Evolutionary conservation across 2,797 vertebrate species (phyloP).

Genomic region (Micrastur ruficollis): DNA sequence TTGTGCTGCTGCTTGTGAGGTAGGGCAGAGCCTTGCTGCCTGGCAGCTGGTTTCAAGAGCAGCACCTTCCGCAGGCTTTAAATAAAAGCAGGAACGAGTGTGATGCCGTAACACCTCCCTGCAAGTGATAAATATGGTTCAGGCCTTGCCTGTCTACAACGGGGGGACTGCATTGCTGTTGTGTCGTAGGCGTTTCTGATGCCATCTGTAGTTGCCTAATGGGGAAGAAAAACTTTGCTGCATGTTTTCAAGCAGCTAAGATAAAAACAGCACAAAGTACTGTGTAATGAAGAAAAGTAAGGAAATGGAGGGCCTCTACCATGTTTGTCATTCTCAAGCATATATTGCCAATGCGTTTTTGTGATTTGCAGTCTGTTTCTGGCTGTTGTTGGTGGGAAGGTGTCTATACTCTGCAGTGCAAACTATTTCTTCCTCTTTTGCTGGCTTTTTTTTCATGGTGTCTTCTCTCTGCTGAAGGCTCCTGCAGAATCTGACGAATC

Average conservation of each 20-base stretch:
- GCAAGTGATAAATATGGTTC: not conserved
- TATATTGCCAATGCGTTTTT: not conserved
- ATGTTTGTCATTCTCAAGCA: not conserved
- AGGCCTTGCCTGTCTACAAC: fast-evolving
- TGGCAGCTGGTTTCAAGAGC: not conserved
- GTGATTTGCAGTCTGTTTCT: not conserved
- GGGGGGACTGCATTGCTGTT: not conserved
- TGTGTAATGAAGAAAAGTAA: not conserved
- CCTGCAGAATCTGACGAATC: constrained; percentile 71
- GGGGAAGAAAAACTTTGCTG: not conserved
- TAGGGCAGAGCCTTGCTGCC: not conserved
- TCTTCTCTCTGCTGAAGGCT: constrained; percentile 72
- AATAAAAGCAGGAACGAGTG: not conserved
- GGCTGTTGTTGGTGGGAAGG: not conserved
- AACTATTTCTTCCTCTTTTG: not conserved
- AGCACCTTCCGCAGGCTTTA: not conserved
- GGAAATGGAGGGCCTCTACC: not conserved
- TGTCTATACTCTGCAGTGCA: not conserved
- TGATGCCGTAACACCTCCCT: not conserved
- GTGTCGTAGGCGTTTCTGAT: not conserved
- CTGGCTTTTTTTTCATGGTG: constrained; percentile 8
- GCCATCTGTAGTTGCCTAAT: not conserved
- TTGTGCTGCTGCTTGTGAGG: not conserved
- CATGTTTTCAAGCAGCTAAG: not conserved
- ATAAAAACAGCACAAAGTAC: not conserved